Evolutionary conservation across 92 coral and sea anemone genomes (phyloP).

Genomic region (Pocillopora grandis): DNA sequence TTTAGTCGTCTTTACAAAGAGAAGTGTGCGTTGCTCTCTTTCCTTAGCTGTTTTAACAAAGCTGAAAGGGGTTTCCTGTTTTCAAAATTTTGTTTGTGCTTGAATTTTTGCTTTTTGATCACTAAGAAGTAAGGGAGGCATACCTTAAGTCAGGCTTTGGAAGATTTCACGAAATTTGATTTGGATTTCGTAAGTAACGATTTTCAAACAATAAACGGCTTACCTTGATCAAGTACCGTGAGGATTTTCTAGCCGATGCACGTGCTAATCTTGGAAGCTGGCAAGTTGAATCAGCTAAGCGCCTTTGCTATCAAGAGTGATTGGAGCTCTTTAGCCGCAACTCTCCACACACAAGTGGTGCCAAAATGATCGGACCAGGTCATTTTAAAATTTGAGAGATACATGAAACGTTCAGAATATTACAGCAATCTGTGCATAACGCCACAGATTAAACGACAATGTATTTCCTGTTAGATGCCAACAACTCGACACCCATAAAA

Average conservation of each 20-base stretch:
- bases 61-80: background rate
- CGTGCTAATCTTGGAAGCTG: background rate
- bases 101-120: background rate
- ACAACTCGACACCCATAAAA: slow-evolving; percentile 23
- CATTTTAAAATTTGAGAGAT: slow-evolving; percentile 14
- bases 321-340: slow-evolving; percentile 30
- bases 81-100: background rate
- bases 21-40: background rate
- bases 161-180: background rate
- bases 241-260: slow-evolving; percentile 6
- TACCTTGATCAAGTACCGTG: slow-evolving; percentile 17
- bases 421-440: slow-evolving; percentile 9
- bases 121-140: background rate
- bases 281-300: background rate
- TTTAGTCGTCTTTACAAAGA: background rate
- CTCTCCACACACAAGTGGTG: slow-evolving; percentile 39
- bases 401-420: slow-evolving; percentile 30
- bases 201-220: background rate
- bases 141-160: background rate
- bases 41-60: background rate
- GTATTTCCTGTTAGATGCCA: slow-evolving; percentile 30
- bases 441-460: slow-evolving; percentile 17
- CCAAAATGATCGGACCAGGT: slow-evolving; percentile 3
- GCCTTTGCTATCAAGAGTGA: slow-evolving; percentile 11
- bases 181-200: background rate